phyloP scores from a whole-genome alignment of 2,797 vertebrate genomes.

The Sebastes diploproa region DNA sequence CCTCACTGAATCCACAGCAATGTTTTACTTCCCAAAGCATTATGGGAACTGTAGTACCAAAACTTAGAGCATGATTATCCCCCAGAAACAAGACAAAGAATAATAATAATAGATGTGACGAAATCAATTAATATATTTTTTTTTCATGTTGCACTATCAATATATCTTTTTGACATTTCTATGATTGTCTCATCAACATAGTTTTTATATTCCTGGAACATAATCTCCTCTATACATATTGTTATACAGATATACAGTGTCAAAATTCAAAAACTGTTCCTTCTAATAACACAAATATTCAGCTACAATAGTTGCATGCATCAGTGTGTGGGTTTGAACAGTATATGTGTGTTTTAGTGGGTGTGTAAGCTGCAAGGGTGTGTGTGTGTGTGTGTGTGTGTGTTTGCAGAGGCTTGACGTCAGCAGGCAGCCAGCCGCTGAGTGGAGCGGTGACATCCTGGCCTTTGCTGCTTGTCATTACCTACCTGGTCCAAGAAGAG shows the following conservation, averaged over 20 bases:
- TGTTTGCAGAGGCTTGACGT: constrained; percentile 43
- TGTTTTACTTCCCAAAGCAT: not conserved
- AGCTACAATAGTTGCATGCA: not conserved
- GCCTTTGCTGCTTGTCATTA: constrained; percentile 66
- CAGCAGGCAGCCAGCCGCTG: constrained; percentile 45
- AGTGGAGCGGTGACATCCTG: constrained; percentile 56
- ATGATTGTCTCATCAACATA: not conserved
- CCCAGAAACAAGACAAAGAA: not conserved
- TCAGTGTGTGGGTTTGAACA: not conserved
- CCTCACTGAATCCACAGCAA: not conserved
- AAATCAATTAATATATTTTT: not conserved
- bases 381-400: not conserved
- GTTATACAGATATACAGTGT: not conserved
- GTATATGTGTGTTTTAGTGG: not conserved
- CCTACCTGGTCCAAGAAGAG: constrained; percentile 35
- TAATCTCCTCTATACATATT: not conserved
- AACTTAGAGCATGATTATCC: not conserved
- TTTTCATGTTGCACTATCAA: no score
- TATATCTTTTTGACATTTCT: no score
- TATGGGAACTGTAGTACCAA: not conserved
- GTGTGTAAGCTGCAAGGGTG: not conserved
- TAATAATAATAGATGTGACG: not conserved
- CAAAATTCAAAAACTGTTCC: not conserved
- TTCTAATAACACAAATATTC: no score
- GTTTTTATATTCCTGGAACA: not conserved